Conservation (phyloP, 1,140 invertebrate genomes). For the Brachionus sp. region DNA sequence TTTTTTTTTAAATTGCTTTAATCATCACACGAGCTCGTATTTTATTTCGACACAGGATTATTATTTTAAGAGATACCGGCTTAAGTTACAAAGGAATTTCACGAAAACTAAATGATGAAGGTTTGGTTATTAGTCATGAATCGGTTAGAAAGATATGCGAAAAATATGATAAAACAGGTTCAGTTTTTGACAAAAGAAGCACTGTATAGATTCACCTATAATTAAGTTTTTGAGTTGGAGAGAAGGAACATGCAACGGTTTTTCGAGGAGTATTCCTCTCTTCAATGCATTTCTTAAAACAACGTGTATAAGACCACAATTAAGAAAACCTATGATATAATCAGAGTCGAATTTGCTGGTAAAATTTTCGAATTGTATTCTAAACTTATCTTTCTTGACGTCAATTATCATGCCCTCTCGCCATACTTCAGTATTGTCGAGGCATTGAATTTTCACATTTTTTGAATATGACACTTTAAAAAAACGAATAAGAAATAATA, state of each 20-base stretch:
- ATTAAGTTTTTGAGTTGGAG: neutral
- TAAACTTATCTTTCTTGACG: neutral
- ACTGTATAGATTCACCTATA: neutral
- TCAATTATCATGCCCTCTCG: neutral
- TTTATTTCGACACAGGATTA: conserved; percentile 3
- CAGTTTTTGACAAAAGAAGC: neutral
- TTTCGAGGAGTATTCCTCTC: neutral
- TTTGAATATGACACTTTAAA: neutral
- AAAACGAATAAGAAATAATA: neutral
- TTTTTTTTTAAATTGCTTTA: too few species aligned
- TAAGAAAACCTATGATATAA: neutral
- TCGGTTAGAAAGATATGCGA: neutral
- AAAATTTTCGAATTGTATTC: neutral
- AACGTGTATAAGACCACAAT: neutral
- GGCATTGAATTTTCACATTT: conserved; percentile 17
- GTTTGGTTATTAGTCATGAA: conserved; percentile 2
- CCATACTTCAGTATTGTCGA: neutral
- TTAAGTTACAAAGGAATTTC: neutral
- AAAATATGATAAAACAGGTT: neutral
- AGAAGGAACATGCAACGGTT: neutral
- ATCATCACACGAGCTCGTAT: neutral
- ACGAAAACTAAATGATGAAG: neutral
- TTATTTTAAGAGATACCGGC: neutral
- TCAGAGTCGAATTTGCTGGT: conserved; percentile 10
- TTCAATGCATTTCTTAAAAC: neutral